These are phyloP conservation scores for Corticium candelabrum DNA, from an alignment of 37 sponge, comb jelly and placozoan genomes.

Conservation along the genomic window DNA sequence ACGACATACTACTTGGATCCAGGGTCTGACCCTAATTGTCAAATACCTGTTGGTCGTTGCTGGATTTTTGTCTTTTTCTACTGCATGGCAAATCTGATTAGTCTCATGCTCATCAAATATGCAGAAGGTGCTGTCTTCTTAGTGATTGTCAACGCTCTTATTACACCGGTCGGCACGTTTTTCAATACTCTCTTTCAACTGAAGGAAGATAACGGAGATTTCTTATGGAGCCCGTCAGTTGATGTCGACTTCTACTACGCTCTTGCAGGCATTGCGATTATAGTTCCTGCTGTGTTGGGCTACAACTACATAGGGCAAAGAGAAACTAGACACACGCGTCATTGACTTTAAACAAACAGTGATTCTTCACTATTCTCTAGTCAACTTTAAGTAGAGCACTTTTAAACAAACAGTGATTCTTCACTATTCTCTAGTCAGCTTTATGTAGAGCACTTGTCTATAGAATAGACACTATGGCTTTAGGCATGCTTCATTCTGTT, in stretches of 20 bases:
- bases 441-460: too few relatives aligned
- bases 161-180: constrained; percentile 63
- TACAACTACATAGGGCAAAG: constrained; percentile 26
- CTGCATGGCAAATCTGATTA: constrained; percentile 10
- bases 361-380: too few relatives aligned
- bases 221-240: constrained; percentile 28
- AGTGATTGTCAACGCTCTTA: constrained; percentile 54
- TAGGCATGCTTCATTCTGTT: too few relatives aligned
- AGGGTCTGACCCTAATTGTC: not conserved
- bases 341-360: too few relatives aligned
- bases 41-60: not conserved
- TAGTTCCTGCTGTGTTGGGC: constrained; percentile 55
- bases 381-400: too few relatives aligned
- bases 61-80: constrained; percentile 11
- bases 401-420: too few relatives aligned
- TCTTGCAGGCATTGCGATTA: constrained; percentile 46
- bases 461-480: too few relatives aligned
- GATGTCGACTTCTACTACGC: constrained; percentile 42
- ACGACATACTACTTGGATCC: not conserved
- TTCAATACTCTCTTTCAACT: constrained; percentile 52
- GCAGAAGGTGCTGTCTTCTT: constrained; percentile 59
- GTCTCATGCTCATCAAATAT: constrained; percentile 38
- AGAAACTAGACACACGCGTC: too few relatives aligned
- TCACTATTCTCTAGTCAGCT: too few relatives aligned
- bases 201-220: constrained; percentile 16